These are phyloP conservation scores for Anarrhichthys ocellatus DNA, from an alignment of 2,113 vertebrate genomes.

Conservation along the genomic window DNA sequence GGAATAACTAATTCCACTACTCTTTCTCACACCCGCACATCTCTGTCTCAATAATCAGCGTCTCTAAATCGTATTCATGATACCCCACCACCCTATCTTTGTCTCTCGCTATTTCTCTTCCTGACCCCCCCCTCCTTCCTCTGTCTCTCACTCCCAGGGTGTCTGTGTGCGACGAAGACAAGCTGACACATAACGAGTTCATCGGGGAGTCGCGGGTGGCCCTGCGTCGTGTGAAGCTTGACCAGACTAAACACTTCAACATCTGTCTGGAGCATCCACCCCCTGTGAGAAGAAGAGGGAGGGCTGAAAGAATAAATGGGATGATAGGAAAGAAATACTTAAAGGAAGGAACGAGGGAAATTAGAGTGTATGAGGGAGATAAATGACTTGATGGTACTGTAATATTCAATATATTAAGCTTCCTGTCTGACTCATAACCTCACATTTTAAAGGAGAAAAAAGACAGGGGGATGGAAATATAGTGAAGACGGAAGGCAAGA, in stretches of 20 bases:
- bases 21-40: neutral
- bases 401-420: slow-evolving; percentile 22
- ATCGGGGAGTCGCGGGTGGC: slow-evolving; percentile 91
- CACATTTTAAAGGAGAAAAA: neutral
- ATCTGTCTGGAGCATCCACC: slow-evolving; percentile 90
- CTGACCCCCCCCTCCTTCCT: neutral
- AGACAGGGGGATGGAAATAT: neutral
- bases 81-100: neutral
- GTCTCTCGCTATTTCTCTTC: slow-evolving; percentile 23
- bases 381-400: slow-evolving; percentile 16
- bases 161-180: slow-evolving; percentile 93
- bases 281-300: slow-evolving; percentile 77
- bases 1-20: slow-evolving; percentile 13
- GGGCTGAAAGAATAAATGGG: neutral
- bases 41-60: slow-evolving; percentile 8
- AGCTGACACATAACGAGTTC: slow-evolving; percentile 93
- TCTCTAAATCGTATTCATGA: slow-evolving; percentile 37
- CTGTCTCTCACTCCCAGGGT: slow-evolving; percentile 81
- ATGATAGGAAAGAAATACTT: neutral
- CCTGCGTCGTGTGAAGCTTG: slow-evolving; percentile 89
- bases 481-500: neutral
- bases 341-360: slow-evolving; percentile 13
- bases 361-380: slow-evolving; percentile 15
- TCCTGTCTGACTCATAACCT: slow-evolving; percentile 25
- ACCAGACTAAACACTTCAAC: slow-evolving; percentile 91